These are phyloP conservation scores for Ichneumoninae sp. DNA, from an alignment of 2,888 invertebrate genomes.

Conservation along the genomic window DNA sequence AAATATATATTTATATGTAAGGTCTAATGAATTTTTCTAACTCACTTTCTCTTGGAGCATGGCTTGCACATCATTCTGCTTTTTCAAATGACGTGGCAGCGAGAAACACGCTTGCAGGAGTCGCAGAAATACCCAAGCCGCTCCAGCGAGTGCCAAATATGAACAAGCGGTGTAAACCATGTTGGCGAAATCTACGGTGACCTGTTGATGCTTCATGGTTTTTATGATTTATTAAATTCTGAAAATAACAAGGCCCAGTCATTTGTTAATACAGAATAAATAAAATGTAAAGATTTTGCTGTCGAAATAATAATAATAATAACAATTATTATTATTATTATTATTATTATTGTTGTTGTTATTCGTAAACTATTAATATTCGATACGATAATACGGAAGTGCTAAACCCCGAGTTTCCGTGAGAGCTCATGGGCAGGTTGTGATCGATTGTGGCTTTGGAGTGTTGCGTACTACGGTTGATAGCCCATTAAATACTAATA, in stretches of 20 bases:
- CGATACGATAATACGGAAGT: conserved; percentile 21
- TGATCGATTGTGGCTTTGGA: conserved; percentile 61
- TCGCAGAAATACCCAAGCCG: conserved; percentile 89
- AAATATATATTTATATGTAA: not conserved
- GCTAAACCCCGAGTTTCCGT: conserved; percentile 18
- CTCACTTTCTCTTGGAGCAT: conserved; percentile 85
- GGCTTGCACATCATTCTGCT: conserved; percentile 86
- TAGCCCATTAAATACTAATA: conserved; percentile 33
- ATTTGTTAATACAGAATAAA: conserved; percentile 16
- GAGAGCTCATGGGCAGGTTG: conserved; percentile 17
- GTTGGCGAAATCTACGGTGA: conserved; percentile 88
- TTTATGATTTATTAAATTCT: conserved; percentile 64
- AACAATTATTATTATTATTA: not conserved
- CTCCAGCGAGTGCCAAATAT: conserved; percentile 87
- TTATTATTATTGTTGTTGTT: no score
- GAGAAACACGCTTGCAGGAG: conserved; percentile 88
- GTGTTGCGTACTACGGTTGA: conserved; percentile 35
- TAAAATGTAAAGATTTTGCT: not conserved
- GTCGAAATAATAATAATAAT: not conserved
- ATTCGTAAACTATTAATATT: conserved; percentile 2
- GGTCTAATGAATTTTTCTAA: not conserved
- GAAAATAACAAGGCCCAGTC: conserved; percentile 62
- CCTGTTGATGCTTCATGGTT: conserved; percentile 88
- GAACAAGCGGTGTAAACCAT: conserved; percentile 88
- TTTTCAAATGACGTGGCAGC: conserved; percentile 87